These are phyloP conservation scores for Drosophila punjabiensis DNA, from an alignment of 1,140 invertebrate species.

Conservation along the genomic window DNA sequence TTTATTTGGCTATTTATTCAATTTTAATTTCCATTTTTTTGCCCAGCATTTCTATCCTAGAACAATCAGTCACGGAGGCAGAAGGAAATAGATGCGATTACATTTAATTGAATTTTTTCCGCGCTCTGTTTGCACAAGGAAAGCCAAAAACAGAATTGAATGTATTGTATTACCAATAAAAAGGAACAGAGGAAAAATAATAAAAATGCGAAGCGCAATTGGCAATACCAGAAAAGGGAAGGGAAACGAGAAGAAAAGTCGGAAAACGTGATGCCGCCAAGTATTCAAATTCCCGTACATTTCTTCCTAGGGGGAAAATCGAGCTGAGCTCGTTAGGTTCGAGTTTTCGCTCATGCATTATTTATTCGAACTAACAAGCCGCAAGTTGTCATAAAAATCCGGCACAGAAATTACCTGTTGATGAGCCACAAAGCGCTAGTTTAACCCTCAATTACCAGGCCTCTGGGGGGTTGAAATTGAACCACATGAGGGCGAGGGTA, in stretches of 20 bases:
- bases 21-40: conserved; percentile 65
- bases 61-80: conserved; percentile 71
- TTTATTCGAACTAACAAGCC: conserved; percentile 72
- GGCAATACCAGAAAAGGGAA: conserved; percentile 6
- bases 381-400: conserved; percentile 79
- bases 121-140: conserved; percentile 37
- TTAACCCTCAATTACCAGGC: conserved; percentile 76
- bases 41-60: conserved; percentile 8
- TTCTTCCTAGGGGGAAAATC: conserved; percentile 1
- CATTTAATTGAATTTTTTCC: conserved; percentile 80
- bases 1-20: conserved; percentile 82
- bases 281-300: conserved; percentile 73
- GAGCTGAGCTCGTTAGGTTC: conserved; percentile 20
- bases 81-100: conserved; percentile 76
- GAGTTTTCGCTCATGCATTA: conserved; percentile 64
- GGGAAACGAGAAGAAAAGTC: conserved; percentile 38
- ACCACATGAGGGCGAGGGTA: conserved; percentile 26
- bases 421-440: conserved; percentile 62
- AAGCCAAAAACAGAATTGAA: conserved; percentile 57
- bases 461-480: conserved; percentile 71
- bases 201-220: conserved; percentile 67
- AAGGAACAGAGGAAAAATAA: conserved; percentile 49
- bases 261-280: conserved; percentile 72
- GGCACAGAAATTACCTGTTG: conserved; percentile 75
- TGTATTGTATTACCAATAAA: conserved; percentile 75